Base-by-base conservation (phyloP, 64 coral and sea anemone genomes). In the Montipora cactus region DNA sequence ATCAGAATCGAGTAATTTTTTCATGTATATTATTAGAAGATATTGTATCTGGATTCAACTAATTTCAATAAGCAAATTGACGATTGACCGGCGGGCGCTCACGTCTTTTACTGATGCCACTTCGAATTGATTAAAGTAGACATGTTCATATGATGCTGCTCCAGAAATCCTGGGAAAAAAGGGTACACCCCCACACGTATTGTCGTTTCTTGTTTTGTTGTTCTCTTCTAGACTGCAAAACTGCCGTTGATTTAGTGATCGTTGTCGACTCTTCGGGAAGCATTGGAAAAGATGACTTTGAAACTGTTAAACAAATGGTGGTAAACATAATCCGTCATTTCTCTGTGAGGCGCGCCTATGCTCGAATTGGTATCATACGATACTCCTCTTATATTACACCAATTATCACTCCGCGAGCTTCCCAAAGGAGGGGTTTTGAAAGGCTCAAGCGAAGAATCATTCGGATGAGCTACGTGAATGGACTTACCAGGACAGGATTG, bases 231-330 rank as follows among this genome's bases (percentile, higher is more conserved):
- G 91, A 86, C 44, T 93, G 91, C 49, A 87, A 47, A 62, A 58
- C 64, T 22, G 74, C 57, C 19, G 83, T 93, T 4, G 82, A 93
- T 73, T 51, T 93, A 28, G 83, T 73, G 11, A 78, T 93, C 45
- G 83, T 93, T 15, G 74, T 93, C 10, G 91, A 93, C 80, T 67
- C 91, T 7, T 93, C 91, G 2, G 91, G 91, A 52, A 93, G 91
- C n/a, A 93, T 93, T 25, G 91, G 91, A 8, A 78, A 48, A 72
- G 47, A 57, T 13, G 87, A 93, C 83, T 93, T 69, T 48, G 44
- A 64, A 0, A 70, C 16, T 0, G 69, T 87, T 23, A 93, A 70
- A 58, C 0, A 79, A 79, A 50, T 93, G 46, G 7, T 80, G 4
- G 16, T 15, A 13, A 59, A 93, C 16, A 13, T 93, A 0, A 79